Evolutionary conservation across 1,140 invertebrate species (phyloP).

Genomic region (Idris sp.): DNA sequence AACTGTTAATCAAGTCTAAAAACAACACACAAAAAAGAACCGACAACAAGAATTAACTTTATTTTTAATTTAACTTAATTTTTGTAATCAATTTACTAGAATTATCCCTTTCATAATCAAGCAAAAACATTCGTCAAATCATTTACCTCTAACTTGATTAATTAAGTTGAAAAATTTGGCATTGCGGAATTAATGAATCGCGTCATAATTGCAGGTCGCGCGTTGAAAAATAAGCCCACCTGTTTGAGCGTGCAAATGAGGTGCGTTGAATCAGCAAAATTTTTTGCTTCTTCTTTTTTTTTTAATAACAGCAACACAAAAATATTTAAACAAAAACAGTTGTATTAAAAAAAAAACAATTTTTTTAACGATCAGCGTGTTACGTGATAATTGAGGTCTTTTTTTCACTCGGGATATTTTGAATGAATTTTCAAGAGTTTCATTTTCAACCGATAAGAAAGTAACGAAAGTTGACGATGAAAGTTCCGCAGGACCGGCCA

Average conservation of each 20-base stretch:
- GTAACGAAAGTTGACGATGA: constrained; percentile 73
- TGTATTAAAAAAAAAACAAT: background rate
- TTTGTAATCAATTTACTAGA: too few species aligned
- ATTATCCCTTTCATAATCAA: constrained; percentile 33
- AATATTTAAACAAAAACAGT: background rate
- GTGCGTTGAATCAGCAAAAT: constrained; percentile 31
- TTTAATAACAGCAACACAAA: background rate
- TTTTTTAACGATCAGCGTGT: constrained; percentile 25
- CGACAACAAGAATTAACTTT: too few species aligned
- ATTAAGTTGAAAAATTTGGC: constrained; percentile 19
- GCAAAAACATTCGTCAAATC: constrained; percentile 35
- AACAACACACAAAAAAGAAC: too few species aligned
- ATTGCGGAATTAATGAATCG: constrained; percentile 27
- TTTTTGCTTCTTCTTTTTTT: constrained; percentile 20
- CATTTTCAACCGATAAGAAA: constrained; percentile 73
- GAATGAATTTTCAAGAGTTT: constrained; percentile 64
- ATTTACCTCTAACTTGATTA: constrained; percentile 19
- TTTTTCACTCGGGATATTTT: constrained; percentile 53
- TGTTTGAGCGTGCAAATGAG: constrained; percentile 21
- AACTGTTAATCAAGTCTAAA: too few species aligned
- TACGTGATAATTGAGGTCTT: constrained; percentile 54
- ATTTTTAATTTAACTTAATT: too few species aligned
- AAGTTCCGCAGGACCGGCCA: constrained; percentile 67
- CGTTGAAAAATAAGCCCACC: constrained; percentile 28
- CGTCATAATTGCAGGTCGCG: constrained; percentile 20